Conservation (phyloP, 2,113 vertebrate species). For the Fulica atra region DNA sequence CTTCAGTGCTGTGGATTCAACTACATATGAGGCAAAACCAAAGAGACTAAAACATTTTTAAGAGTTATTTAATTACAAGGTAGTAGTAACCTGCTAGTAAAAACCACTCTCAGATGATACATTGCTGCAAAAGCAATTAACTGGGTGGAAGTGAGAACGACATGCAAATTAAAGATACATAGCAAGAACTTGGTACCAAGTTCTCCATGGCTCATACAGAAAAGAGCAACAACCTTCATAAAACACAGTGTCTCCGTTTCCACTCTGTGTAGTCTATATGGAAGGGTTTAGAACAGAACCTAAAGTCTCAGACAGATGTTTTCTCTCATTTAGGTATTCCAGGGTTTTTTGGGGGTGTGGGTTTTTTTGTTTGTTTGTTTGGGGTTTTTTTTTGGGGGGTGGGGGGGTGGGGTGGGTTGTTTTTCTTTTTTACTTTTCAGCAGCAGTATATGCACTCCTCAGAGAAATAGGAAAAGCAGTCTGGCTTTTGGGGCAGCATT, state of each 20-base stretch:
- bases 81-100: neutral
- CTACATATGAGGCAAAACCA: neutral
- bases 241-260: neutral
- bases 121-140: conserved; percentile 5
- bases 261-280: neutral
- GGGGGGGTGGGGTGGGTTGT: too few species aligned
- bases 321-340: neutral
- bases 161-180: neutral
- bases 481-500: neutral
- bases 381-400: too few species aligned
- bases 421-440: neutral
- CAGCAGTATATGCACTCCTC: neutral
- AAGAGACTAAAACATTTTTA: neutral
- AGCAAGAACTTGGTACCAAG: neutral
- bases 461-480: neutral
- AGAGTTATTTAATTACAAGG: conserved; percentile 27
- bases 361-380: too few species aligned
- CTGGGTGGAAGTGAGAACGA: neutral
- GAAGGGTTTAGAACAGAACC: neutral
- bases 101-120: neutral
- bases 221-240: neutral
- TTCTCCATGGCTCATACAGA: neutral
- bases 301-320: neutral
- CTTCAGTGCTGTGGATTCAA: neutral
- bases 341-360: too few species aligned